Conservation (phyloP, 1,140 invertebrate species). For the Euschistus heros region DNA sequence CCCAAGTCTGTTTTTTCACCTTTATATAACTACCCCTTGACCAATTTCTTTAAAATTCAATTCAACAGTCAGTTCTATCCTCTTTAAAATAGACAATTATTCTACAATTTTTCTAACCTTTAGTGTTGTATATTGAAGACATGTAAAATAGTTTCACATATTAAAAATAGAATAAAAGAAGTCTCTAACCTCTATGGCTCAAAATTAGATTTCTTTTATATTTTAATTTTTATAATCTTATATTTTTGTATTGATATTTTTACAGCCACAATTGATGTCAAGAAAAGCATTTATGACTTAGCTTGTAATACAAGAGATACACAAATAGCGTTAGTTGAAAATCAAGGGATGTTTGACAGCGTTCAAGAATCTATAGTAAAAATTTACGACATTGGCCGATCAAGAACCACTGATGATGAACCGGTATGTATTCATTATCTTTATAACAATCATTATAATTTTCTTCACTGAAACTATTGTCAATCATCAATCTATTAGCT, state of each 20-base stretch:
- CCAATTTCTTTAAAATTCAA: no score
- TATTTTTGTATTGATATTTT: not conserved
- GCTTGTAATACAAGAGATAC: constrained; percentile 63
- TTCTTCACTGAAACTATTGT: constrained; percentile 18
- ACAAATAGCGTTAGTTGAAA: constrained; percentile 74
- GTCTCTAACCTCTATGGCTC: no score
- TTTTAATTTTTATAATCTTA: no score
- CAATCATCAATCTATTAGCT: constrained; percentile 11
- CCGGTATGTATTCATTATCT: constrained; percentile 37
- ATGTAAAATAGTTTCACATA: no score
- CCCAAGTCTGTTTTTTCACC: no score
- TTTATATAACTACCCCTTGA: no score
- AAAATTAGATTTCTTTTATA: no score
- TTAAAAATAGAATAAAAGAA: no score
- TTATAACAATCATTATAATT: not conserved
- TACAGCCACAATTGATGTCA: constrained; percentile 77
- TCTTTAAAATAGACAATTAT: no score
- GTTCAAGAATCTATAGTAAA: constrained; percentile 73
- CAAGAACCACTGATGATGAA: constrained; percentile 62
- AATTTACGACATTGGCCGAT: constrained; percentile 68
- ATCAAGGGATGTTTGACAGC: constrained; percentile 59
- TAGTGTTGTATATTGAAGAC: no score
- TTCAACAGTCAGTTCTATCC: no score
- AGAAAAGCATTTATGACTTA: constrained; percentile 66
- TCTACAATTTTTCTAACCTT: no score